Base-by-base conservation (phyloP, 1,140 invertebrate genomes). In the Drosophila ficusphila region DNA sequence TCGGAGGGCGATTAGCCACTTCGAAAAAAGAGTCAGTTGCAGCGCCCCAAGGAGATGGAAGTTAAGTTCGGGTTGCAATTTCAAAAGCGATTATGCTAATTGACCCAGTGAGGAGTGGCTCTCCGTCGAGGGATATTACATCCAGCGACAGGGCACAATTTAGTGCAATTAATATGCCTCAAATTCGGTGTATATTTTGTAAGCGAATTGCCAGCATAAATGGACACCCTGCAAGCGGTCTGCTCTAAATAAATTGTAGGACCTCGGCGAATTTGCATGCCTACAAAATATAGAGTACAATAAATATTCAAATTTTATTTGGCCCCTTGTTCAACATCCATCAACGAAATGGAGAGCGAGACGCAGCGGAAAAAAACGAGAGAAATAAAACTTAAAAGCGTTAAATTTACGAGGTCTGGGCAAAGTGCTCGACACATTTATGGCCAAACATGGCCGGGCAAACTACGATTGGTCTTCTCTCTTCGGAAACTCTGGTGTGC, bases 51-150 rank as follows among this genome's bases (percentile, higher is more conserved):
- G 75, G 57, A 18, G 67, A 34, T 41, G 25, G 31, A 16, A 23
- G 27, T 72, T 60, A 57, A 70, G 46, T 62, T 83, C 34, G 16
- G 60, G 70, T 69, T 78, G 82, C 77, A 86, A 86, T 82, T 86
- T 86, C 62, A 53, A 73, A 41, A 89, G 60, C 85, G 83, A 89
- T 89, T 89, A 89, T 89, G 85, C 85, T 89, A 89, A 89, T 89
- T 89, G 85, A 41, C 53, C 41, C 23, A 76, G 60, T 64, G 44
- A 74, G 62, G 69, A 58, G 51, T 67, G 12, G 12, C 27, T 16
- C 2, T 23, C 8, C 12, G 8, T 49, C n/a, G 25, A 34, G 14
- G 38, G 33, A 34, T 57, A 25, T 34, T 31, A 52, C 42, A 42
- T 34, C 42, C 33, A 38, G 47, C 31, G 34, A 46, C 64, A 58